These are phyloP conservation scores for Rhinoderma darwinii DNA, from an alignment of 2,113 vertebrate genomes.

Conservation along the genomic window DNA sequence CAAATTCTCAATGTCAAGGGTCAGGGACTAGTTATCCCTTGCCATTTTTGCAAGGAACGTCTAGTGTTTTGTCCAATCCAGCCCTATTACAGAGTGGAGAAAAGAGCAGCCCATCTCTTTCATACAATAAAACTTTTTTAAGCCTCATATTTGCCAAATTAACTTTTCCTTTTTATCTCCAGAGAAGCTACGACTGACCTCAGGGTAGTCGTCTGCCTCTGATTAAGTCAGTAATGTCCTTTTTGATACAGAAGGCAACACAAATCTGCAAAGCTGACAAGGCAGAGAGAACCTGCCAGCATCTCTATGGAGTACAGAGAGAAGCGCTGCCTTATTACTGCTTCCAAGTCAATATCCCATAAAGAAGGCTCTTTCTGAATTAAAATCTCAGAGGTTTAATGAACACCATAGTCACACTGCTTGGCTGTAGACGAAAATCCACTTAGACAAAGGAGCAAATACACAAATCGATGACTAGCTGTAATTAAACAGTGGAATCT, in stretches of 20 bases:
- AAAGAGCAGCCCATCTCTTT: background rate
- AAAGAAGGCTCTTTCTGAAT: slow-evolving; percentile 46
- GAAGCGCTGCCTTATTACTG: slow-evolving; percentile 23
- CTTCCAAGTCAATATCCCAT: slow-evolving; percentile 52
- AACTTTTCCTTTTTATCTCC: slow-evolving; percentile 35
- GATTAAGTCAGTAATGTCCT: slow-evolving; percentile 59
- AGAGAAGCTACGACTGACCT: slow-evolving; percentile 38
- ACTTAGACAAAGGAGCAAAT: slow-evolving; percentile 31
- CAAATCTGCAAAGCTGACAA: slow-evolving; percentile 53
- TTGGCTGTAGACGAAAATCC: slow-evolving; percentile 43
- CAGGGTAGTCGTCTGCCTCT: slow-evolving; percentile 35
- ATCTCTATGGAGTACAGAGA: slow-evolving; percentile 47
- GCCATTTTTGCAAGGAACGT: no score
- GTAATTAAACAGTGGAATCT: slow-evolving; percentile 46
- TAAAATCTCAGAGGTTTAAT: slow-evolving; percentile 51
- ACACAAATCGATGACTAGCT: slow-evolving; percentile 41
- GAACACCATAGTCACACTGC: slow-evolving; percentile 25
- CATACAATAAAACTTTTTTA: slow-evolving; percentile 37
- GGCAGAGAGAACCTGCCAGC: slow-evolving; percentile 43
- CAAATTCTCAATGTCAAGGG: background rate
- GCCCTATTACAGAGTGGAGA: background rate
- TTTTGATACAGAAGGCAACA: slow-evolving; percentile 50
- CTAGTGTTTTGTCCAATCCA: background rate
- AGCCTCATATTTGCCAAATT: slow-evolving; percentile 39
- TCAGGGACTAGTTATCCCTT: background rate